Percentiles rank a stretch among this genome's conserved stretches.
Conservation (phyloP, 2,888 invertebrate species). For the Chaitophorus viminalis region DNA sequence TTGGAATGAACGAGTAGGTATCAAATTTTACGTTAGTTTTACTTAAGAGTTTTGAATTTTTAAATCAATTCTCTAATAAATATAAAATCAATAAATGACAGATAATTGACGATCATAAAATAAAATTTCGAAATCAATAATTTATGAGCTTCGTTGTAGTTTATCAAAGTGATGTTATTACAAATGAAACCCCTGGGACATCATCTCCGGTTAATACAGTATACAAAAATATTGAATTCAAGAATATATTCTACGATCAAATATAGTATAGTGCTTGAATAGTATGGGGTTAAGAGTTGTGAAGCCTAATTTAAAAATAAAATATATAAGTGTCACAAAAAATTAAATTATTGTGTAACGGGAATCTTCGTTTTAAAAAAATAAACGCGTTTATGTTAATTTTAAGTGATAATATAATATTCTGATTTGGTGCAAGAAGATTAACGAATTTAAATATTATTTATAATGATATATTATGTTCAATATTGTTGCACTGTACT, state of each 20-base stretch:
- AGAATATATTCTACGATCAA: neutral
- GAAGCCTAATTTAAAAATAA: neutral
- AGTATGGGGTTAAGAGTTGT: neutral
- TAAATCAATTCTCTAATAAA: no score
- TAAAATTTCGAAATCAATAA: neutral
- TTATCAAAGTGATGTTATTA: neutral
- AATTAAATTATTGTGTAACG: neutral
- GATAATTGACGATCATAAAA: no score
- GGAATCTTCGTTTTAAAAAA: neutral
- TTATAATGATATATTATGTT: no score
- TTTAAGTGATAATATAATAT: no score
- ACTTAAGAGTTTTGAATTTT: no score
- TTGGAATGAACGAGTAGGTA: no score
- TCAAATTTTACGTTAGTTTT: no score
- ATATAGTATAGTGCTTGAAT: neutral
- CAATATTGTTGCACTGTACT: no score
- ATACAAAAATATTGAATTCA: neutral
- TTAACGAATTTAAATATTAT: no score
- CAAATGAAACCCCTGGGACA: neutral
- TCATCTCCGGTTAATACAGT: neutral
- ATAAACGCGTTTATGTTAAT: neutral
- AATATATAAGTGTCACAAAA: neutral
- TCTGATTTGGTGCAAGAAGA: no score
- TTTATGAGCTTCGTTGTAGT: neutral
- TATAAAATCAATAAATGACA: no score